Conservation (phyloP, 1,140 invertebrate genomes). For the Colletes gigas region DNA sequence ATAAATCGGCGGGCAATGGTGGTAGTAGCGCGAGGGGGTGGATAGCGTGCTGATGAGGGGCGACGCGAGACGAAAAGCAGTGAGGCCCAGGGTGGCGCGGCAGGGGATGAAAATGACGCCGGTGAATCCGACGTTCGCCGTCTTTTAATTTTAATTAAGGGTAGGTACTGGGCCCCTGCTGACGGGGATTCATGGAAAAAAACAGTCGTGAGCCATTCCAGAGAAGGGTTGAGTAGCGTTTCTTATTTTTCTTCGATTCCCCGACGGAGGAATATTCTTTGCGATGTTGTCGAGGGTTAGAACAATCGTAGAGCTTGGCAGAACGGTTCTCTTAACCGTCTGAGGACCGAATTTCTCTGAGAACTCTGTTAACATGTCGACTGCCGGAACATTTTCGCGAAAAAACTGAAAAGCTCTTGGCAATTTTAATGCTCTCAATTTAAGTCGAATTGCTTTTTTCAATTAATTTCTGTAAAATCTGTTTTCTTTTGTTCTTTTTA, state of each 20-base stretch:
- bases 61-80: conserved; percentile 17
- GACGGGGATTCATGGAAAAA: conserved; percentile 50
- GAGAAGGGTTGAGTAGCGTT: conserved; percentile 47
- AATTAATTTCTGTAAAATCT: no score
- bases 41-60: conserved; percentile 27
- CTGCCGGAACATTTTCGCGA: no score
- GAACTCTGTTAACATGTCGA: no score
- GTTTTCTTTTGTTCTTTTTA: no score
- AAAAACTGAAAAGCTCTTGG: no score
- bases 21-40: conserved; percentile 30
- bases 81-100: conserved; percentile 39
- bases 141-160: conserved; percentile 81
- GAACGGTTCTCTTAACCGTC: background rate
- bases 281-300: background rate
- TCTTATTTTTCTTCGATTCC: conserved; percentile 35
- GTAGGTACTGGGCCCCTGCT: conserved; percentile 58
- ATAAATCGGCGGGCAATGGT: conserved; percentile 75
- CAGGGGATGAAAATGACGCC: conserved; percentile 68
- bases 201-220: conserved; percentile 69
- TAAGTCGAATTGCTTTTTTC: no score
- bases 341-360: no score
- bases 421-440: no score
- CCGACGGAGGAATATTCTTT: background rate
- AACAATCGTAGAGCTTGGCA: background rate
- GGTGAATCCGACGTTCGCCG: conserved; percentile 71